These are phyloP conservation scores for Coremacera marginata DNA, from an alignment of 2,888 invertebrate genomes.

Conservation along the genomic window DNA sequence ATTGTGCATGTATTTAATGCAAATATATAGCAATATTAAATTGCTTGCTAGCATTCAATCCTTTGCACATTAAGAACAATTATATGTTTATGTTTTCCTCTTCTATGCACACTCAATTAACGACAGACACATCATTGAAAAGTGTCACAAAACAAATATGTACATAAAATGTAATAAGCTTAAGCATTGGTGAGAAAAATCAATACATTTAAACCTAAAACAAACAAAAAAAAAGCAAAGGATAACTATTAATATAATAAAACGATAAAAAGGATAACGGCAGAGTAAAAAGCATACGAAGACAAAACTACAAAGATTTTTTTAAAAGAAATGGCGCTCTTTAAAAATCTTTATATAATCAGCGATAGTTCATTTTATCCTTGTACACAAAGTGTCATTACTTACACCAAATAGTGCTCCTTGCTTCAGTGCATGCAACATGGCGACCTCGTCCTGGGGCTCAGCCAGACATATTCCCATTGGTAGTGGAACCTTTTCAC, in stretches of 20 bases:
- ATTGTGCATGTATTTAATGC: too few relatives aligned
- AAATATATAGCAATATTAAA: too few relatives aligned
- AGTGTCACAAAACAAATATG: too few relatives aligned
- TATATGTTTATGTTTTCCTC: too few relatives aligned
- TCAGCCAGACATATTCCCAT: slow-evolving; percentile 69
- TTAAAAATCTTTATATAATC: neutral
- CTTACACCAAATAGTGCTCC: slow-evolving; percentile 60
- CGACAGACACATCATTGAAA: too few relatives aligned
- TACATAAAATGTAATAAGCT: too few relatives aligned
- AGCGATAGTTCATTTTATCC: too few relatives aligned
- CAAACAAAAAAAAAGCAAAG: slow-evolving; percentile 2
- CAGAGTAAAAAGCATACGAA: neutral
- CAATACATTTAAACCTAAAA: neutral
- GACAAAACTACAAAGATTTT: neutral
- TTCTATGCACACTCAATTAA: too few relatives aligned
- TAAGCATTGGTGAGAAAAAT: too few relatives aligned
- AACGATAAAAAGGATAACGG: neutral
- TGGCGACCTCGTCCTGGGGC: slow-evolving; percentile 51
- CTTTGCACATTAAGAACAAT: too few relatives aligned
- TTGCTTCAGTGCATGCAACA: slow-evolving; percentile 50
- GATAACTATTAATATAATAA: too few relatives aligned
- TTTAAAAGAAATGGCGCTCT: neutral
- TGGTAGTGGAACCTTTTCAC: slow-evolving; percentile 76
- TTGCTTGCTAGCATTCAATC: too few relatives aligned
- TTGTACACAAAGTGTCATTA: slow-evolving; percentile 29